Percentiles rank a stretch among this genome's conserved stretches.
Conservation (phyloP, 2,797 vertebrate genomes). For the Leontocebus nigricollis region DNA sequence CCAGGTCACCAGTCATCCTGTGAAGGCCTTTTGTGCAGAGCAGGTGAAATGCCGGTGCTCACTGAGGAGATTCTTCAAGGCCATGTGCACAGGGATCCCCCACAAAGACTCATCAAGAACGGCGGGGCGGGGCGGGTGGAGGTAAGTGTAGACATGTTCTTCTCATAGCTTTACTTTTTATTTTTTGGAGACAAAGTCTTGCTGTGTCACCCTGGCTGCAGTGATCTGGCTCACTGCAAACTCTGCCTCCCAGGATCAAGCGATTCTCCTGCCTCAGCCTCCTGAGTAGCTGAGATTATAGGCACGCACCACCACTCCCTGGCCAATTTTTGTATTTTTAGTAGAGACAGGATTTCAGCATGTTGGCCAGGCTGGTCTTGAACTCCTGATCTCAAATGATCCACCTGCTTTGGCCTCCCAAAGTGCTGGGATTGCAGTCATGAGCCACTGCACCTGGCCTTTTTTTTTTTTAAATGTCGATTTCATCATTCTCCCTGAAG, state of each 20-base stretch:
- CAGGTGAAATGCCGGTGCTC: not conserved
- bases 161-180: not conserved
- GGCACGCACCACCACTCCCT: not conserved
- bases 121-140: no score
- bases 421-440: not conserved
- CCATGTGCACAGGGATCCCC: not conserved
- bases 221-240: accelerated
- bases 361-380: not conserved
- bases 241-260: not conserved
- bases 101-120: not conserved
- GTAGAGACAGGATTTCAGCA: not conserved
- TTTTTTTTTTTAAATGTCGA: not conserved
- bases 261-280: not conserved
- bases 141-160: not conserved
- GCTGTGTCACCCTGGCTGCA: not conserved
- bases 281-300: not conserved
- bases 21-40: not conserved
- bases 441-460: not conserved
- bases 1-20: no score
- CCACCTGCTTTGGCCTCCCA: not conserved
- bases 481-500: not conserved
- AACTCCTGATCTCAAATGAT: not conserved
- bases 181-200: not conserved
- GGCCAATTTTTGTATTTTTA: not conserved
- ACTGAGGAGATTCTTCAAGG: not conserved